Conservation (phyloP, 2,888 invertebrate genomes). For the Troides helena region DNA sequence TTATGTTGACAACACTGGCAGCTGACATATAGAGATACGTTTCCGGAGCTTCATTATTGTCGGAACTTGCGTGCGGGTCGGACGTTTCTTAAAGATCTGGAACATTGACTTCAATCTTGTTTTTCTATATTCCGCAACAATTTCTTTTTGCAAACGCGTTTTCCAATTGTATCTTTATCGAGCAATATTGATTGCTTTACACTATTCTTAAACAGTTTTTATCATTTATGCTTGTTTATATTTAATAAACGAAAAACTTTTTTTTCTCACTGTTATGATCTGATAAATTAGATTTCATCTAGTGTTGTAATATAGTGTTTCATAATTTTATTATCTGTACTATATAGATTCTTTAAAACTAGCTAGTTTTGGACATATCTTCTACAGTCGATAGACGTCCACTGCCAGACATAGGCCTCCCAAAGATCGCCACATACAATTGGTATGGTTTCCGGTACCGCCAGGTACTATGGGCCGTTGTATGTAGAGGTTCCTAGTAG, state of each 20-base stretch:
- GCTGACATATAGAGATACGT: slow-evolving; percentile 23
- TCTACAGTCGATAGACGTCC: too few species aligned
- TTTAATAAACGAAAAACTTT: neutral
- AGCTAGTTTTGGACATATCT: too few species aligned
- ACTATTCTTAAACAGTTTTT: neutral
- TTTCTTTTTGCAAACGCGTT: neutral
- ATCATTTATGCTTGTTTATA: neutral
- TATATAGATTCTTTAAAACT: too few species aligned
- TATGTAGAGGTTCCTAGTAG: too few species aligned
- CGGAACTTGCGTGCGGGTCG: slow-evolving; percentile 23
- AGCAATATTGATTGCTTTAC: neutral
- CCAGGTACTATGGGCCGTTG: too few species aligned
- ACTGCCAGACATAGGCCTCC: too few species aligned
- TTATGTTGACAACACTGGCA: slow-evolving; percentile 24
- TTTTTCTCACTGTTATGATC: neutral
- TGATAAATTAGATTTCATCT: too few species aligned
- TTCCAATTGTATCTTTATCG: neutral
- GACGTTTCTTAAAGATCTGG: slow-evolving; percentile 18
- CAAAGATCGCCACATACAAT: too few species aligned
- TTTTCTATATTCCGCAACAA: slow-evolving; percentile 9
- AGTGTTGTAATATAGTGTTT: too few species aligned
- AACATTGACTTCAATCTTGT: slow-evolving; percentile 23
- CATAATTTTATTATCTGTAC: too few species aligned
- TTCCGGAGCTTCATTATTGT: slow-evolving; percentile 28
- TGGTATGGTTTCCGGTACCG: too few species aligned